Percentiles rank a stretch among this genome's conserved stretches.
Conservation (phyloP, 35 echinoderm and acorn worm species). For the Nesometra sesokonis region DNA sequence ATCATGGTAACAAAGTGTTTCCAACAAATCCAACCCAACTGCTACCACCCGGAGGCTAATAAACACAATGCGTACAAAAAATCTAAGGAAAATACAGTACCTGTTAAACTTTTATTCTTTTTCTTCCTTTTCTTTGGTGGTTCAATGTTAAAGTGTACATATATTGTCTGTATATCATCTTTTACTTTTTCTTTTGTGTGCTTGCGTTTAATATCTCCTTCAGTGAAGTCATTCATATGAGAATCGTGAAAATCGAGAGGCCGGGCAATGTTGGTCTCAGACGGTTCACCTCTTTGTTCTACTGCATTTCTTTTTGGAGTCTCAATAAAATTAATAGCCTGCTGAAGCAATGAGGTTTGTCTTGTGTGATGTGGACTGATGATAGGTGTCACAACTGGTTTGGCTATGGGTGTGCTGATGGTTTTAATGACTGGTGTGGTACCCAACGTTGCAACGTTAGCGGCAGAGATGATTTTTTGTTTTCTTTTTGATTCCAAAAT, state of each 20-base stretch:
- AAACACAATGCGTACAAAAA: too few species aligned
- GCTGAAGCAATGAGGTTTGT: background rate
- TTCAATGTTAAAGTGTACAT: background rate
- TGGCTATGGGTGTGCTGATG: too few species aligned
- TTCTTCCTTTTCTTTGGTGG: background rate
- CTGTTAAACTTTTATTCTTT: background rate
- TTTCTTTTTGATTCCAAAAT: background rate
- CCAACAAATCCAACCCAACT: too few species aligned
- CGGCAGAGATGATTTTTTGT: background rate
- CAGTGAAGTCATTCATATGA: too few species aligned
- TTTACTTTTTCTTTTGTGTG: background rate
- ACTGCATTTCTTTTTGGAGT: background rate
- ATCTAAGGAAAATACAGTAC: too few species aligned
- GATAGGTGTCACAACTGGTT: too few species aligned
- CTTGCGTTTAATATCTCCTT: background rate
- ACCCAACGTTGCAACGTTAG: too few species aligned
- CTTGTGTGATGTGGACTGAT: background rate
- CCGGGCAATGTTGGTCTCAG: too few species aligned
- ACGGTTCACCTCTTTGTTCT: background rate
- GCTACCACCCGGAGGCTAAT: too few species aligned
- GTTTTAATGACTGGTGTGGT: too few species aligned
- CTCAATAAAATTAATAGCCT: background rate
- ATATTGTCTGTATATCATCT: background rate
- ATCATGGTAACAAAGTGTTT: too few species aligned
- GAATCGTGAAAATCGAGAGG: too few species aligned